Conservation (phyloP, 1,140 invertebrate genomes). For the Bursaphelenchus mucronatus region DNA sequence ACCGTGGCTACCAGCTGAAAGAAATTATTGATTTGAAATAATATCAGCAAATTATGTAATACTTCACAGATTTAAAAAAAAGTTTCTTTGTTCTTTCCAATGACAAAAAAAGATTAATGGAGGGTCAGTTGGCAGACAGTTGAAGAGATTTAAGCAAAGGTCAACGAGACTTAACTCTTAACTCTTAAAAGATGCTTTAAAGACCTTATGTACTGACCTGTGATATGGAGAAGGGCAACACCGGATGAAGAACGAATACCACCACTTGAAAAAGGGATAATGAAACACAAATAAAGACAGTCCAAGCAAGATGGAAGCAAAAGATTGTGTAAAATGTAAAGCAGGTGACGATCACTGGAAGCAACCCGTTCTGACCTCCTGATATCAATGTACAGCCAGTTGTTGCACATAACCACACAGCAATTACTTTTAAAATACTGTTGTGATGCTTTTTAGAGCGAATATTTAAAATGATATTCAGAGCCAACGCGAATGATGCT, state of each 20-base stretch:
- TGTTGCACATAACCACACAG: slow-evolving; percentile 32
- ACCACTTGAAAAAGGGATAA: slow-evolving; percentile 29
- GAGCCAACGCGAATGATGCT: slow-evolving; percentile 24
- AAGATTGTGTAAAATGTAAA: slow-evolving; percentile 39
- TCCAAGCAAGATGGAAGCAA: slow-evolving; percentile 21
- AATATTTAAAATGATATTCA: slow-evolving; percentile 26
- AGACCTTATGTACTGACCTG: slow-evolving; percentile 15
- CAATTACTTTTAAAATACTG: slow-evolving; percentile 18
- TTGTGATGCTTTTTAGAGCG: slow-evolving; percentile 14
- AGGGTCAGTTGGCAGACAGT: too few relatives aligned
- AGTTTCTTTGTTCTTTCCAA: too few relatives aligned
- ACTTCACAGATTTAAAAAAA: too few relatives aligned
- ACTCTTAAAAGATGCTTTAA: neutral
- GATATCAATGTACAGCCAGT: slow-evolving; percentile 20
- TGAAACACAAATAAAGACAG: neutral
- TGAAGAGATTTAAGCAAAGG: too few relatives aligned
- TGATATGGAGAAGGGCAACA: slow-evolving; percentile 25
- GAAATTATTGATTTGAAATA: too few relatives aligned
- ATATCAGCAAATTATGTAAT: too few relatives aligned
- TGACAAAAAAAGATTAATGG: too few relatives aligned
- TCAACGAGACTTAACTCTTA: too few relatives aligned
- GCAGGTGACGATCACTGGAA: slow-evolving; percentile 29
- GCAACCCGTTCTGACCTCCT: slow-evolving; percentile 25
- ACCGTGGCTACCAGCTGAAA: slow-evolving; percentile 54
- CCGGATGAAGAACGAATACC: slow-evolving; percentile 28